Conservation (phyloP, 2,888 invertebrate genomes). For the Clistopyga incitator region DNA sequence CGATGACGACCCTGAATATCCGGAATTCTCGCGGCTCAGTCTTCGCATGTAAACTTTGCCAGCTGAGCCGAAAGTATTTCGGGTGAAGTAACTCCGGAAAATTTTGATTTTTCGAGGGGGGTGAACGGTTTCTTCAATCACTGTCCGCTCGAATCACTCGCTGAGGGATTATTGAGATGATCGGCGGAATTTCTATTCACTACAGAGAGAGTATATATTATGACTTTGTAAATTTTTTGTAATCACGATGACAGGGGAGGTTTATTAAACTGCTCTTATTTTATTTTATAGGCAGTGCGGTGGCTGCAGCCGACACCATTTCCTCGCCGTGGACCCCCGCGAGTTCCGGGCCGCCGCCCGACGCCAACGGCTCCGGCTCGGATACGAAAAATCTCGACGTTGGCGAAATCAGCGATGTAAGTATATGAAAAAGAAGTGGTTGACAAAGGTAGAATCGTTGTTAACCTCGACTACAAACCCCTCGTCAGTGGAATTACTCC, state of each 20-base stretch:
- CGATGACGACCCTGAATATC: constrained; percentile 56
- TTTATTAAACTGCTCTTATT: constrained; percentile 40
- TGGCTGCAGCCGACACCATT: constrained; percentile 95
- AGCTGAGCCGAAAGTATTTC: constrained; percentile 35
- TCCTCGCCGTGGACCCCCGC: constrained; percentile 98
- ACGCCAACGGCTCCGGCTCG: constrained; percentile 96
- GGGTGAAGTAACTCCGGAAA: constrained; percentile 17
- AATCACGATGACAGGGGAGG: background rate
- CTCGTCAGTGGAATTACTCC: background rate
- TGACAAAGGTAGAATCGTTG: background rate
- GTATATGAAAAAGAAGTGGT: constrained; percentile 76
- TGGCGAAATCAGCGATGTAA: constrained; percentile 95
- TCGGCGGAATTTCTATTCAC: constrained; percentile 15
- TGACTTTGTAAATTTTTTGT: background rate
- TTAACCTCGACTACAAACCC: background rate
- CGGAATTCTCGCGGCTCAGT: constrained; percentile 47
- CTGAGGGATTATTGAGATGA: constrained; percentile 7
- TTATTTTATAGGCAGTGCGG: constrained; percentile 86
- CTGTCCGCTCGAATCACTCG: background rate
- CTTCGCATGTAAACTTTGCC: constrained; percentile 30
- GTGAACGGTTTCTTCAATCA: constrained; percentile 12
- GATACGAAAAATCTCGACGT: constrained; percentile 96
- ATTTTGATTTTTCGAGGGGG: constrained; percentile 19
- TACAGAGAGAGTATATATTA: constrained; percentile 34
- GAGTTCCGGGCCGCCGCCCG: constrained; percentile 93